Evolutionary conservation across 2,888 invertebrate species (phyloP), one percentile per base, ranked within the genome.

Genomic region (Dendrolimus houi): DNA sequence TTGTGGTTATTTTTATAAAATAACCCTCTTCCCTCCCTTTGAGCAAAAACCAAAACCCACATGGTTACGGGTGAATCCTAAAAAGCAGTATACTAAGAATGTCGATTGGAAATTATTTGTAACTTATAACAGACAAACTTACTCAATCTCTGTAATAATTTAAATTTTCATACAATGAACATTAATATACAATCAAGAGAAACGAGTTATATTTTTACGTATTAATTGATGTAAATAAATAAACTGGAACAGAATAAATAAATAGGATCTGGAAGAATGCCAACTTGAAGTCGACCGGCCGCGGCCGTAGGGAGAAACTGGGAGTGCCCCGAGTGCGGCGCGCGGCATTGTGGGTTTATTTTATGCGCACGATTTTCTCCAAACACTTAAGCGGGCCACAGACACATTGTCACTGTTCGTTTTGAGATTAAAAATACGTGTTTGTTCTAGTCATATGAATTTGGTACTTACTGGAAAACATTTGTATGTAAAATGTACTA

Each of bases 191-290:
- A 9, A 17, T 8, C 41, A n/a, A 47, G 41, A 47, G 17, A 7
- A 52, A n/a, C n/a, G 47, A 14, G 14, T n/a, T 47, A 57, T 54
- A 57, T 55, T 57, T 58, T 17, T 56, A 54, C 52, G 13, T 56
- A 54, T 56, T 59, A 71, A 75, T 74, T 60, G 70, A 63, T 72
- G 77, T 75, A 79, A 78, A 81, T 82, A 82, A 82, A 81, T 81
- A 81, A 78, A 72, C 69, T 71, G 70, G 71, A 74, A 66, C 70
- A 73, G 66, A 71, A 77, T 80, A 79, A 79, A 81, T 81, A 78
- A 76, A 80, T 77, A 77, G 72, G 60, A 57, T 63, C 70, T 83
- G 83, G 83, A 75, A 58, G 52, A 58, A 58, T 61, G 82, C 83
- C 81, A 83, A 72, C 59, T 63, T 60, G 61, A 65, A 71, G 68